Evolutionary conservation across 2,888 invertebrate species (phyloP).

Genomic region (Drosophila macrospina): DNA sequence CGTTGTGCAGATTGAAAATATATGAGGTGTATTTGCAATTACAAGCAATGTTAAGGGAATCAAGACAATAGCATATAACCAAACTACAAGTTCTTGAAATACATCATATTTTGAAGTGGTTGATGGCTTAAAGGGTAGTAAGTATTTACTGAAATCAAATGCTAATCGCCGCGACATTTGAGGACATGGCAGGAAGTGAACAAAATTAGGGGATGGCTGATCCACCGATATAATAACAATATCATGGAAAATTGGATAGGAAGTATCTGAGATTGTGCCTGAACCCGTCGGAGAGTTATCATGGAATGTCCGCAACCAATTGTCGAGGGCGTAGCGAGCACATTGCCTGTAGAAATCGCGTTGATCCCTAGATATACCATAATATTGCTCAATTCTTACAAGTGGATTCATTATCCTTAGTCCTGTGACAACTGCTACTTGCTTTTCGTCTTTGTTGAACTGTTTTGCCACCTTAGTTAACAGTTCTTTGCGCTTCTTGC

Average conservation of each 20-base stretch:
- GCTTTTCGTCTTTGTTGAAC: neutral
- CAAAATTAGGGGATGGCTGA: neutral
- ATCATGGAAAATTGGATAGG: neutral
- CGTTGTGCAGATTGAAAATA: neutral
- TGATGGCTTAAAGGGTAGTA: neutral
- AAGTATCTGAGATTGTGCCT: neutral
- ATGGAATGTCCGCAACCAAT: no score
- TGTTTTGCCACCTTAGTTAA: neutral
- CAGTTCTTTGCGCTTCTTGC: neutral
- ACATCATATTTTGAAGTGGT: neutral
- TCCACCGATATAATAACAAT: neutral
- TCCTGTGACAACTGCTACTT: no score
- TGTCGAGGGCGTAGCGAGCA: neutral
- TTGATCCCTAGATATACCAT: neutral
- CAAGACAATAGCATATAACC: neutral
- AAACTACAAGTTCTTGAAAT: neutral
- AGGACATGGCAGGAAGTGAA: neutral
- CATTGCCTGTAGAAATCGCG: neutral
- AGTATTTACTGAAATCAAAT: neutral
- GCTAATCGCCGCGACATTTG: neutral
- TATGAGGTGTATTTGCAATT: neutral
- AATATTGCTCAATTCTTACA: no score
- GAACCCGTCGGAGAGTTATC: no score
- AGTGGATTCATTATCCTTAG: neutral
- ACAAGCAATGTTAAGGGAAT: neutral